Evolutionary conservation across 2,797 vertebrate genomes (phyloP).

Genomic region (Sebastes kiyomatsui): DNA sequence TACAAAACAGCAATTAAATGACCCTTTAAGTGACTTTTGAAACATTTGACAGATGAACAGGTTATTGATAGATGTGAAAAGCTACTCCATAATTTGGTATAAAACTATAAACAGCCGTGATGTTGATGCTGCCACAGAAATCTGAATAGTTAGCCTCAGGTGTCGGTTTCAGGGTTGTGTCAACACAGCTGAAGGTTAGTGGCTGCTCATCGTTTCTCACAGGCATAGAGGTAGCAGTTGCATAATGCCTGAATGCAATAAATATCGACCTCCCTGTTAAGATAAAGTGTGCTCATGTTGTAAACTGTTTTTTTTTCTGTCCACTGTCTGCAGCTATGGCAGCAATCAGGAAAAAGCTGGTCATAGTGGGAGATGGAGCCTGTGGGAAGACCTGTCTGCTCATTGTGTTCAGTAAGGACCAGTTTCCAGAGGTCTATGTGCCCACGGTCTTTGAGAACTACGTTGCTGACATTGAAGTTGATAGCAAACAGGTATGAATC

Average conservation of each 20-base stretch:
- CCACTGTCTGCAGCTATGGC: slow-evolving; percentile 79
- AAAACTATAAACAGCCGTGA: not conserved
- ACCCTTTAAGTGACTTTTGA: no score
- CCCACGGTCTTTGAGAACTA: slow-evolving; percentile 92
- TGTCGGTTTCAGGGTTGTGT: slow-evolving; percentile 51
- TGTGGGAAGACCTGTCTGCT: slow-evolving; percentile 91
- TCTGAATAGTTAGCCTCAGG: slow-evolving; percentile 33
- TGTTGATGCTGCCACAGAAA: not conserved
- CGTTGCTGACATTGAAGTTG: slow-evolving; percentile 90
- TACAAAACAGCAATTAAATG: no score
- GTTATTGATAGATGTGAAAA: no score
- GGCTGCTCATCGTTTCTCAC: slow-evolving; percentile 24
- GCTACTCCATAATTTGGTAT: no score
- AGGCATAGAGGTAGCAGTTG: slow-evolving; percentile 7
- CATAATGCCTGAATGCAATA: slow-evolving; percentile 20
- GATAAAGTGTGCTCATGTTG: not conserved
- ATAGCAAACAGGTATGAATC: slow-evolving; percentile 85
- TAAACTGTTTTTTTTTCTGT: slow-evolving; percentile 14
- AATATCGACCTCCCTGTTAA: not conserved
- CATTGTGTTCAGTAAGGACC: slow-evolving; percentile 91
- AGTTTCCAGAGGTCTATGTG: slow-evolving; percentile 91
- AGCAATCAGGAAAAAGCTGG: slow-evolving; percentile 90
- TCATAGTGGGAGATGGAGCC: slow-evolving; percentile 91
- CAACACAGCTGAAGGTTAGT: slow-evolving; percentile 60
- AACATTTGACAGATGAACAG: no score